Conservation (phyloP, 64 coral and sea anemone genomes). For the Exaiptasia diaphana region DNA sequence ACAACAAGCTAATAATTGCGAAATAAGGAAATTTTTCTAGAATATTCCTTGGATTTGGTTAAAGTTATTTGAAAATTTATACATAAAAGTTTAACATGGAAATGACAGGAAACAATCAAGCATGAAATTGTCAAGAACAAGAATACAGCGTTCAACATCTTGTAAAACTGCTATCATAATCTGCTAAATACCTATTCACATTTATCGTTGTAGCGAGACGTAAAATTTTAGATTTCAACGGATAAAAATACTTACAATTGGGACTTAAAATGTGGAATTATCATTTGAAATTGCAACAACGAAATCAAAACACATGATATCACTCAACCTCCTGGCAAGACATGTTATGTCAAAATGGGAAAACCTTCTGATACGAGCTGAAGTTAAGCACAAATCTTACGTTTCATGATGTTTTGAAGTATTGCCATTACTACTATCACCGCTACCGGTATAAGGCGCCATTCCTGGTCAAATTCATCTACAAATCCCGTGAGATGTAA, state of each 20-base stretch:
- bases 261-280: not conserved
- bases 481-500: not conserved
- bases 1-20: too few species aligned
- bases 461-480: not conserved
- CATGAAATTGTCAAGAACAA: too few species aligned
- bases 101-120: too few species aligned
- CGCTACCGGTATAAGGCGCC: constrained; percentile 4
- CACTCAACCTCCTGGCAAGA: not conserved
- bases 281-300: not conserved
- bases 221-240: not conserved
- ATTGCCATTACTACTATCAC: not conserved
- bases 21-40: too few species aligned
- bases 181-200: not conserved
- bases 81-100: too few species aligned
- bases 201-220: not conserved
- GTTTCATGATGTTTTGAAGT: not conserved
- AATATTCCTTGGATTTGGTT: too few species aligned
- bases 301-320: not conserved
- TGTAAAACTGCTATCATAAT: not conserved
- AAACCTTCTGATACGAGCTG: not conserved
- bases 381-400: not conserved
- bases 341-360: not conserved
- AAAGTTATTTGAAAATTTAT: too few species aligned
- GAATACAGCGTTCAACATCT: too few species aligned
- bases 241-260: not conserved